Evolutionary conservation across 2,888 invertebrate genomes (phyloP), one percentile per base, ranked within the genome.

Genomic region (Gymnocheta viridis): DNA sequence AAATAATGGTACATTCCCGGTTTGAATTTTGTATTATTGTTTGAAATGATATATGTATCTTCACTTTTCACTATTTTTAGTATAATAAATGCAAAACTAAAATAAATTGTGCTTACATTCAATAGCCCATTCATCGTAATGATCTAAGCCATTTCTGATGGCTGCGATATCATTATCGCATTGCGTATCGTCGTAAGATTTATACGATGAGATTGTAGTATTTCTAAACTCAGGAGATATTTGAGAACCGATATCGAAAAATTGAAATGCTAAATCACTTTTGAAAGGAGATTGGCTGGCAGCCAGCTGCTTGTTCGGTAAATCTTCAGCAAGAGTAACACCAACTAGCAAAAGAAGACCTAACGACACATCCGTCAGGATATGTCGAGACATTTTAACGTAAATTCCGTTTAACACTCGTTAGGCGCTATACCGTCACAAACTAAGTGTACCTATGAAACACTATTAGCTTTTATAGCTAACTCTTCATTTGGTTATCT

Each of bases 71-170:
- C 32, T 32, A 5, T 14, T 35, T 14, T 60, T 60, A 22, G n/a
- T 14, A 2, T 22, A 22, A 49, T 29, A n/a, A 67, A 54, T 67
- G 29, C 5, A 19, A 27, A 29, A 1, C 4, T 47, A 24, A 47
- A 32, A 22, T 17, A 44, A 49, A 24, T 54, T 14, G 56, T 64
- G 85, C 91, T 91, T 88, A 91, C 91, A 91, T 86, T 91, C 89
- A 69, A 91, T 86, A 10, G 91, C 91, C 91, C 91, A 91, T 86
- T 90, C 90, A 82, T 91, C 87, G 79, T 87, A 86, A 32, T 89
- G 87, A 29, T 78, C 35, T 58, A 91, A 85, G 47, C 89, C 89
- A 1, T 85, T 82, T 7, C 85, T 86, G 38, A 91, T 89, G 4
- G 87, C 87, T 3, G 82, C 67, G 44, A 91, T 79, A 86, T 91